Evolutionary conservation across 2,797 vertebrate genomes (phyloP), one percentile per base, ranked within the genome.

Genomic region (Hirundo rustica): DNA sequence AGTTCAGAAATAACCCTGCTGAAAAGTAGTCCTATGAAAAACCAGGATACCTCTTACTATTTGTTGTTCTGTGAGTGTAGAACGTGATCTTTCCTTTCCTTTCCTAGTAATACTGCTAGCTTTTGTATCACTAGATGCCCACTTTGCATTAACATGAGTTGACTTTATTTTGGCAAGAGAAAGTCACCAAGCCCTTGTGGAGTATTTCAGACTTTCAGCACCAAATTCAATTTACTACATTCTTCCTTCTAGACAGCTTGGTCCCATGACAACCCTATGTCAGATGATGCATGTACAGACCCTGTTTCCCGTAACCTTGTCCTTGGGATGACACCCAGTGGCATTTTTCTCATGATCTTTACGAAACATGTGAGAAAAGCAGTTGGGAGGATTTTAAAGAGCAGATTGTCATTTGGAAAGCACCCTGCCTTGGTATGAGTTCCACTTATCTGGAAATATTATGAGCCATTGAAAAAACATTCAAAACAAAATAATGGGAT

Each of bases 261-360:
- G 68, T 90, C 45, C 73, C 62, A 15, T 94, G 91, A 80, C 79
- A 88, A 6, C 79, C 61, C 34, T 30, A 7, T 71, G 66, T 82
- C 85, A 85, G 67, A 79, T 55, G 78, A 71, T 90, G 64, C 65
- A 58, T 60, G 48, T 67, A 38, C 58, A 78, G 65, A 42, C 47
- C 11, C 62, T n/a, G 36, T 81, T 93, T 92, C 89, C 73, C 44
- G 10, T 71, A 74, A 91, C 65, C 91, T 87, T 88, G 42, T 78
- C 62, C 50, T 92, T 77, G 64, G 55, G 40, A 42, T 92, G 88
- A 85, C 64, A 95, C 64, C 64, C 29, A 74, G 42, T 86, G 79
- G 34, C 70, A 45, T 93, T 94, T 95, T 88, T 92, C 60, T 94
- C 77, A 77, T 85, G 74, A 70, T 82, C 83, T 94, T 80, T 76